Base-by-base conservation (phyloP, 64 coral and sea anemone genomes). In the Montipora capricornis region DNA sequence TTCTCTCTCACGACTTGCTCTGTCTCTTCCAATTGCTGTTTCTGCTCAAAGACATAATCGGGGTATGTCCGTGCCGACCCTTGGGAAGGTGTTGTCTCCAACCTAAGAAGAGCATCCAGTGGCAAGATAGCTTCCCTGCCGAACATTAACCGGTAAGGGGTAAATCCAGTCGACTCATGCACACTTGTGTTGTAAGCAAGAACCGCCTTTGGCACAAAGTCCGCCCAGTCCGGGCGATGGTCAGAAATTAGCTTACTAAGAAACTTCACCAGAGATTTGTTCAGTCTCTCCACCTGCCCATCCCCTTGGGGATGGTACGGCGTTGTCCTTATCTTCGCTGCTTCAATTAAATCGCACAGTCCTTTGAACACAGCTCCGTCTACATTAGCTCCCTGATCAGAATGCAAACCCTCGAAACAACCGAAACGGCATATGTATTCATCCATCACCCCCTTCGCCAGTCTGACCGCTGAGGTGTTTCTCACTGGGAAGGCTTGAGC, bases 41-140 rank as follows among this genome's bases (percentile, higher is more conserved):
- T 89, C 71, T 89, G 71, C 20, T 76, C 14, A 58, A 58, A 4
- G 58, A 89, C 87, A 77, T 89, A 89, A 64, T 89, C 87, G 24
- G 87, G 87, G 48, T 89, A 77, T 4, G 73, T 89, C 45, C 4
- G 8, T 6, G 20, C 9, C 24, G 17, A 4, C 11, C 68, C 15
- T 17, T 71, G 68, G 2, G 46, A 17, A 69, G 58, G 20, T n/a
- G 62, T 1, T 4, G 6, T 75, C 20, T 89, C 49, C 5, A 89
- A 45, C 64, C 46, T 89, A 6, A 89, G 51, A n/a, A 88, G 50
- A 60, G 87, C 74, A 78, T 78, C 87, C 11, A 77, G 22, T 8
- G 47, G 73, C 10, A 89, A 26, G 49, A 64, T 64, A 15, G 45
- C 73, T 77, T 89, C 68, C 24, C 70, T 73, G 47, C 73, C 87